Base-by-base conservation (phyloP, 64 coral and sea anemone genomes). In the Montipora efflorescens region DNA sequence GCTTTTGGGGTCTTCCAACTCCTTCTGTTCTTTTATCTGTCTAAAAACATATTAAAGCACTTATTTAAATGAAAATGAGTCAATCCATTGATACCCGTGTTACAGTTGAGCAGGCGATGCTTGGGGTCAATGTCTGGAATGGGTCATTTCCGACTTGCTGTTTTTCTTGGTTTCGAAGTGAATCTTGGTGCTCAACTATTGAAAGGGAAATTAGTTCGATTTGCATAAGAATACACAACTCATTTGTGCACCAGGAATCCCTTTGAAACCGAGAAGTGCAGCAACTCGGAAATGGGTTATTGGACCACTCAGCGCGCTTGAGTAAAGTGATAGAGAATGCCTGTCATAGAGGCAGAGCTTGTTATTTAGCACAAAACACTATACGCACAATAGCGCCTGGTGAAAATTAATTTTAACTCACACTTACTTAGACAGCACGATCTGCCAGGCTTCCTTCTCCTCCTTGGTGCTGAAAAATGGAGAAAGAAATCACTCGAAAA, bases 11-110 rank as follows among this genome's bases (percentile, higher is more conserved):
- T 95, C 93, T 67, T 98, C 96, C 2, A 12, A 23, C 21, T 94
- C 89, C 77, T 95, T 98, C 48, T 98, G 93, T 49, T 80, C 91
- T 64, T 91, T 98, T 47, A 95, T 89, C 10, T 98, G 91, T 69
- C 96, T 98, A 16, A 72, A 90, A 70, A 88, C 36, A 59, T 5
- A 22, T 3, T 3, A 47, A 2, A 44, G 28, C 8, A 76, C 4
- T 2, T 5, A 36, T 46, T 36, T 57, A 4, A 49, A 7, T 25
- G 44, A 68, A 36, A 16, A 87, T 48, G 22, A 36, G 18, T 21
- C 46, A 47, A 48, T 19, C 78, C 36, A 4, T 16, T 14, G 52
- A 49, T 8, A 57, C 11, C 53, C 11, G 4, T 57, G 53, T 57
- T 57, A 11, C 11, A 11, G 11, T 8, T 1, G 6, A 11, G 1